These are phyloP conservation scores for Lamprotornis superbus DNA, from an alignment of 2,113 vertebrate genomes.

Conservation along the genomic window DNA sequence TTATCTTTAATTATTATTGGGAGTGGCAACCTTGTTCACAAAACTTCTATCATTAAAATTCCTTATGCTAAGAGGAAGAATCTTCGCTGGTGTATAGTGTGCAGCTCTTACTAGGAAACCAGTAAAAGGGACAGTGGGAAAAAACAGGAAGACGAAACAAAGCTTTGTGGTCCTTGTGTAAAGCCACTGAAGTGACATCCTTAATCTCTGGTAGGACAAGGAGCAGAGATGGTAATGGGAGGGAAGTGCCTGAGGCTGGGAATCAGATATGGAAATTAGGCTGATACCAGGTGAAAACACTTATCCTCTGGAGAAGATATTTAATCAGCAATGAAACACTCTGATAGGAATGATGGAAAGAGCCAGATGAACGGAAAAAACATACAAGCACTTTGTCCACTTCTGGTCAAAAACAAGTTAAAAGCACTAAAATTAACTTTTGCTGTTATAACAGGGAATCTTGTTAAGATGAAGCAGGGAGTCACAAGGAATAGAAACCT, in stretches of 20 bases:
- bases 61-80: neutral
- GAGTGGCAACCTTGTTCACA: neutral
- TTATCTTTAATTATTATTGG: neutral
- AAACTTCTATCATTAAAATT: neutral
- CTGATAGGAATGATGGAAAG: neutral
- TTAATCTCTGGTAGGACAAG: neutral
- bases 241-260: neutral
- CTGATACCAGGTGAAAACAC: neutral
- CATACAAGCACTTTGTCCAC: neutral
- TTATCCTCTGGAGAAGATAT: neutral
- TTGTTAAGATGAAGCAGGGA: slow-evolving; percentile 50
- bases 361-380: neutral
- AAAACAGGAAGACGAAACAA: neutral
- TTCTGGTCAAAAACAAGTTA: slow-evolving; percentile 2
- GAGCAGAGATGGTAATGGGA: neutral
- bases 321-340: neutral
- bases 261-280: neutral
- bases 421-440: slow-evolving; percentile 55
- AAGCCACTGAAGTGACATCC: neutral
- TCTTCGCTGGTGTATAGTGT: neutral
- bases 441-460: slow-evolving; percentile 34
- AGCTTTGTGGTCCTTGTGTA: neutral
- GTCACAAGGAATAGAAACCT: slow-evolving; percentile 49
- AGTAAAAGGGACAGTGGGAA: neutral
- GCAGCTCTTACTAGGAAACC: neutral